Conservation (phyloP, 2,888 invertebrate species). For the Apantesis nais region DNA sequence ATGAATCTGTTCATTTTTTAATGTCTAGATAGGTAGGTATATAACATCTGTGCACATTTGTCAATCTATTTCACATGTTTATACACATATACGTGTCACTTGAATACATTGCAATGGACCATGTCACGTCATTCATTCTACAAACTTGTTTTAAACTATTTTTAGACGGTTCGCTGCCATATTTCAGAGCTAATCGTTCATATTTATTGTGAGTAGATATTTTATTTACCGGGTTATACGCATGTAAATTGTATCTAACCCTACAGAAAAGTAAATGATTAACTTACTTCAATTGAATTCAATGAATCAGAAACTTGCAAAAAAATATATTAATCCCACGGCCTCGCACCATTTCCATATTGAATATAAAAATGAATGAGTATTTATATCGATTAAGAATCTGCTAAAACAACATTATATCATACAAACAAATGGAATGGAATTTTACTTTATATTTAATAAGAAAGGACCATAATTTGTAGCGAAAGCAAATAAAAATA, state of each 20-base stretch:
- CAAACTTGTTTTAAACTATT: constrained; percentile 43
- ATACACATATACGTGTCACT: constrained; percentile 33
- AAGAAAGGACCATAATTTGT: constrained; percentile 51
- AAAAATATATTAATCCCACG: too few species aligned
- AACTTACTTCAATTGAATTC: neutral
- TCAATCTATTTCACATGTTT: constrained; percentile 9
- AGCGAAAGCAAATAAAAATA: constrained; percentile 75
- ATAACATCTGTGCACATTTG: neutral
- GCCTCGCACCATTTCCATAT: too few species aligned
- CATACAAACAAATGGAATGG: neutral
- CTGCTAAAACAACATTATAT: neutral
- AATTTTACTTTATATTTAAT: neutral
- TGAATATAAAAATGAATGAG: neutral
- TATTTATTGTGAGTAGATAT: constrained; percentile 15
- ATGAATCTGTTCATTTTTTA: too few species aligned
- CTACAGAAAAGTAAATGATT: neutral
- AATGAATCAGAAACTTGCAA: neutral
- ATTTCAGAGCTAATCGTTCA: constrained; percentile 24
- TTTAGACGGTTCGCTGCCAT: constrained; percentile 48
- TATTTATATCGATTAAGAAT: neutral
- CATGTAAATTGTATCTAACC: neutral
- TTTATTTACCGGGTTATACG: constrained; percentile 14
- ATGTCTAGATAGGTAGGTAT: neutral
- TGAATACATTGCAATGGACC: constrained; percentile 18
- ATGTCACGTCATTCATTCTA: constrained; percentile 38